A percentile compares a stretch with the other conserved stretches of the same genome.
These are phyloP conservation scores for pig (Sus scrofa) DNA, from an alignment of 2,113 vertebrate species.

Conservation along the genomic window DNA sequence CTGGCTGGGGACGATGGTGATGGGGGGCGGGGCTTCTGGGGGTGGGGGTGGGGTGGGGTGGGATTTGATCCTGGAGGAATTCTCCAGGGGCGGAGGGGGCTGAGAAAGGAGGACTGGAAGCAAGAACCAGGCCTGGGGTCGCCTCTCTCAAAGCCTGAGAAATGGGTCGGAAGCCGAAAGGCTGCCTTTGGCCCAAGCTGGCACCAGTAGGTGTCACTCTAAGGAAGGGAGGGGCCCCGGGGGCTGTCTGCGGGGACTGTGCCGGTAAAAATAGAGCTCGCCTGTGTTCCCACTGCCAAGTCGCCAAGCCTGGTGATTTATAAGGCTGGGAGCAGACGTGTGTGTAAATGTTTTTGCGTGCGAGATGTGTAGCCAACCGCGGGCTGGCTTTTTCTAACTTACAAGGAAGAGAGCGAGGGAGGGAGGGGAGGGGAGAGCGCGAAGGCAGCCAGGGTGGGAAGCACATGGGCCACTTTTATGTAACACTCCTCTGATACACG, in stretches of 20 bases:
- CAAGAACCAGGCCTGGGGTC: not conserved
- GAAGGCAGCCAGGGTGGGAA: conserved; percentile 78
- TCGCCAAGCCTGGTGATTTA: conserved; percentile 34
- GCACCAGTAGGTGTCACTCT: conserved; percentile 72
- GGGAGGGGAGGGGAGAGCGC: not conserved
- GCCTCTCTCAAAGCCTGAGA: conserved; percentile 66
- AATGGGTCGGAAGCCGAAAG: conserved; percentile 56
- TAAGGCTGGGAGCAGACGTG: conserved; percentile 56
- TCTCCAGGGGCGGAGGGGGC: not conserved
- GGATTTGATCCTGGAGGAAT: not conserved
- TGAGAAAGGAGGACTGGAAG: not conserved
- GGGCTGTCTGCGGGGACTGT: conserved; percentile 39
- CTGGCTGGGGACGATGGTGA: not conserved
- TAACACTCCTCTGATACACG: conserved; percentile 85
- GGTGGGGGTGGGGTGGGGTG: not conserved
- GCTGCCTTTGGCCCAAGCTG: conserved; percentile 43
- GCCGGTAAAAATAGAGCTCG: conserved; percentile 8
- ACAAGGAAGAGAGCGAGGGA: not conserved
- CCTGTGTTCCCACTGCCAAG: conserved; percentile 40
- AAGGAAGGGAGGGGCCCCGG: conserved; percentile 53
- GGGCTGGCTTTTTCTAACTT: conserved; percentile 73
- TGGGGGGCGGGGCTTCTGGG: not conserved
- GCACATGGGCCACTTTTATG: conserved; percentile 85
- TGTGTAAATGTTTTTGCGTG: conserved; percentile 78
- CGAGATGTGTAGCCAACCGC: conserved; percentile 77